These are phyloP conservation scores for Clangula hyemalis DNA, from an alignment of 2,797 vertebrate species.

Conservation along the genomic window DNA sequence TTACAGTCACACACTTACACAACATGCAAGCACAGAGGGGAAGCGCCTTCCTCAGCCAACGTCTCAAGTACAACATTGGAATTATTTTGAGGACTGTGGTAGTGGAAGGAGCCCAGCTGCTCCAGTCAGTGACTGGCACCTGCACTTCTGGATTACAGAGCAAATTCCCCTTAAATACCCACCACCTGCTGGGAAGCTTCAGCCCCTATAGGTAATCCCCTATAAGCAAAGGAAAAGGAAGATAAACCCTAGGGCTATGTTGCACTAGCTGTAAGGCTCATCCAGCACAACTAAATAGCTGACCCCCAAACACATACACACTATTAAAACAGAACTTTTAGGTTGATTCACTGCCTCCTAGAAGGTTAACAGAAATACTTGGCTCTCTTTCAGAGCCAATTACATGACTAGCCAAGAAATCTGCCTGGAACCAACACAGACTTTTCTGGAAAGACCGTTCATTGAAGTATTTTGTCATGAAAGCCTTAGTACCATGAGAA, in stretches of 20 bases:
- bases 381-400: background rate
- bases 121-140: rapidly evolving
- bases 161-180: background rate
- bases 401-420: background rate
- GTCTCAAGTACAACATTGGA: background rate
- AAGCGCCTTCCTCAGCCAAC: background rate
- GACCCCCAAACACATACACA: no score
- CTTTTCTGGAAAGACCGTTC: background rate
- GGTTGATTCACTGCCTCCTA: background rate
- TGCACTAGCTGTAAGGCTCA: background rate
- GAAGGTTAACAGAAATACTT: background rate
- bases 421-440: background rate
- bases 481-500: background rate
- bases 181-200: background rate
- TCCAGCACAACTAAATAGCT: background rate
- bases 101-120: background rate
- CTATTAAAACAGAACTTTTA: background rate
- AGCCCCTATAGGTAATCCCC: background rate
- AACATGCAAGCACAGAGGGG: rapidly evolving
- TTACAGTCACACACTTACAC: background rate
- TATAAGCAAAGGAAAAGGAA: background rate
- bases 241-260: background rate
- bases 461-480: background rate
- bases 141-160: background rate
- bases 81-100: background rate